Evolutionary conservation across 2,888 invertebrate genomes (phyloP), one percentile per base, ranked within the genome.

Genomic region (Zaprionus obscuricornis): DNA sequence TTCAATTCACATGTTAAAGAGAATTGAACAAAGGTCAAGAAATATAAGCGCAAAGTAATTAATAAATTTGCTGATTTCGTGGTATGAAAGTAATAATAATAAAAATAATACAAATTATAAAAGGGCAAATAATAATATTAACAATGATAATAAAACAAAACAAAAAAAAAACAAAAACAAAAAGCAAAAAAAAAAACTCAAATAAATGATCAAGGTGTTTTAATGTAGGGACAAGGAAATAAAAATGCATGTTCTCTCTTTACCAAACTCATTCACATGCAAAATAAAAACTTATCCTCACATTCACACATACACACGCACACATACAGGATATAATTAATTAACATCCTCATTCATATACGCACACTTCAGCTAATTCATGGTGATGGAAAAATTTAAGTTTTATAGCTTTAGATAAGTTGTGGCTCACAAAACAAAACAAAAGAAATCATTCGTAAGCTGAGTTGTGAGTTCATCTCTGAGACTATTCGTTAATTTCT

Each of bases 361-460:
- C 16, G 11, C 24, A 34, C 31, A 39, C 46, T 29, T 51, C 59
- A 31, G n/a, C 46, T 47, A 36, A 34, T 54, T 59, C 59, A 71
- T 68, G 82, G 67, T 82, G 74, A 47, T 71, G 77, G 77, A 83
- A 72, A 37, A 63, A 64, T 66, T 62, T 66, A 56, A 66, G 39
- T 43, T 51, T 52, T 49, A 50, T 52, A 27, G 49, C 49, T 37
- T 78, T 68, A 67, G 62, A 33, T 50, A 67, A 70, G 55, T 72
- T 56, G 58, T 58, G 50, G 39, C 34, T 45, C 40, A 42, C 47
- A 58, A 51, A n/a, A n/a, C n/a, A n/a, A n/a, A n/a, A n/a, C n/a
- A n/a, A n/a, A n/a, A n/a, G n/a, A n/a, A n/a, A n/a, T 26, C 45
- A 60, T 66, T 55, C 46, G 74, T 74, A 77, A 84, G 78, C 78